phyloP scores from a whole-genome alignment of 2,888 invertebrate species.

The Cephalotes varians region DNA sequence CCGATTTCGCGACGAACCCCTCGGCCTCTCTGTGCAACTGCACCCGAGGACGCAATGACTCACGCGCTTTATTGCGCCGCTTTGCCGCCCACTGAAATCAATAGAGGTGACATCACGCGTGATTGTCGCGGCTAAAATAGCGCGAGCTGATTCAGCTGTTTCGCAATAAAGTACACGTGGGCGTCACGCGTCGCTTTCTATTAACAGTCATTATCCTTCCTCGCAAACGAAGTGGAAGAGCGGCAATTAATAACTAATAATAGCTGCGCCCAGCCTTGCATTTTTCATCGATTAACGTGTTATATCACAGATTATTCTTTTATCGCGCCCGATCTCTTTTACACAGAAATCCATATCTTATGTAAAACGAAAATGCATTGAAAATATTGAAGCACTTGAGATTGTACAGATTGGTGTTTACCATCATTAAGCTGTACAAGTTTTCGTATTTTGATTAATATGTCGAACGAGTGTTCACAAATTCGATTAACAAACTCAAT shows the following conservation, averaged over 20 bases:
- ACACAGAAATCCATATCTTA: neutral
- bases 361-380: neutral
- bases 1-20: conserved; percentile 54
- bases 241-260: conserved; percentile 29
- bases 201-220: conserved; percentile 18
- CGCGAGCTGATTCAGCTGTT: conserved; percentile 47
- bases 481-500: neutral
- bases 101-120: conserved; percentile 54
- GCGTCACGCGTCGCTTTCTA: conserved; percentile 12
- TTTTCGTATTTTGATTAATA: conserved; percentile 3
- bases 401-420: neutral
- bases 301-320: conserved; percentile 8
- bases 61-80: conserved; percentile 56
- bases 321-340: neutral
- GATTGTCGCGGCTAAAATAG: conserved; percentile 35
- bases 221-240: conserved; percentile 36
- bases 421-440: neutral
- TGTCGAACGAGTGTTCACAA: neutral
- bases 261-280: neutral
- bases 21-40: conserved; percentile 69
- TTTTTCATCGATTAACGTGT: conserved; percentile 2
- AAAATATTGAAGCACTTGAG: no score
- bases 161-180: conserved; percentile 29
- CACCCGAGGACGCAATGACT: conserved; percentile 66
- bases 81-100: conserved; percentile 57